Conservation (phyloP, 2,797 vertebrate species). For the Sciaenops ocellatus region DNA sequence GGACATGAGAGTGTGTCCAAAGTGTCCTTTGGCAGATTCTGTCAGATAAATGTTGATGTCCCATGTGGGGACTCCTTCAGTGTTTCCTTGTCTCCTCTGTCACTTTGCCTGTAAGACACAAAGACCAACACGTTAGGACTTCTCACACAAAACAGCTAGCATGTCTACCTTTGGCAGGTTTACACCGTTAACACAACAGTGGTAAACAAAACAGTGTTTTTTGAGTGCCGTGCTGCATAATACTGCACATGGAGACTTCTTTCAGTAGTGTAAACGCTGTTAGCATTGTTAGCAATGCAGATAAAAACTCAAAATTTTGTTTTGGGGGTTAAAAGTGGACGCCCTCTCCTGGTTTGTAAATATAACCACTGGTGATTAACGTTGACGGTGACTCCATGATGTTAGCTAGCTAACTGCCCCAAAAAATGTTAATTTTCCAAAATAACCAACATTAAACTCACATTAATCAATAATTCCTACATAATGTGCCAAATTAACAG, state of each 20-base stretch:
- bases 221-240: not conserved
- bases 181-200: not conserved
- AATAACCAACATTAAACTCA: not conserved
- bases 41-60: slow-evolving; percentile 55
- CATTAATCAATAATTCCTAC: not conserved
- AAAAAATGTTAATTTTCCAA: too few relatives aligned
- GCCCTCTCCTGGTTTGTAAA: too few relatives aligned
- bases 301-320: not conserved
- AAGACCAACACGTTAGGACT: slow-evolving; percentile 52
- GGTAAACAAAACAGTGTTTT: not conserved
- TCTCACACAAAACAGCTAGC: slow-evolving; percentile 14
- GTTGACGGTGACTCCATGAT: not conserved
- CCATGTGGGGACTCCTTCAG: slow-evolving; percentile 54
- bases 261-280: not conserved
- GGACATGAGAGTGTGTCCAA: slow-evolving; percentile 67
- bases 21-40: slow-evolving; percentile 57
- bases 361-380: too few relatives aligned
- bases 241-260: not conserved
- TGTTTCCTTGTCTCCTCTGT: slow-evolving; percentile 32
- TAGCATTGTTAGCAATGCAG: not conserved
- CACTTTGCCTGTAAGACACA: slow-evolving; percentile 70
- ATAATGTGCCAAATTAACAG: not conserved
- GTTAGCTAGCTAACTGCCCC: not conserved
- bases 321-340: not conserved
- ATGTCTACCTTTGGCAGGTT: slow-evolving; percentile 1